A percentile compares a stretch with the other conserved stretches of the same genome.
These are phyloP conservation scores for Buphagus erythrorhynchus DNA, from an alignment of 2,797 vertebrate genomes.

Conservation along the genomic window DNA sequence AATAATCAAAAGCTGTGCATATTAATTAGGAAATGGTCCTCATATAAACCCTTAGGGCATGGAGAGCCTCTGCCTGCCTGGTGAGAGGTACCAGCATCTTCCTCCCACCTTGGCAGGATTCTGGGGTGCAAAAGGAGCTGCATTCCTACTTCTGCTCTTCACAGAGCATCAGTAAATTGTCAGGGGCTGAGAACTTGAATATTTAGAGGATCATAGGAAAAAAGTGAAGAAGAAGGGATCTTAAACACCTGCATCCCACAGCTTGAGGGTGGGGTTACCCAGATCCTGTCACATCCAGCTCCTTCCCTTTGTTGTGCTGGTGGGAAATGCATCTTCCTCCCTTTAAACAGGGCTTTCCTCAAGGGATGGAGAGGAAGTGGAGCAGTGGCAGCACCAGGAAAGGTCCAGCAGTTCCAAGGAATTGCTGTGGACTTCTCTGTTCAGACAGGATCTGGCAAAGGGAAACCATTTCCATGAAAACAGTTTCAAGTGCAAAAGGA, in stretches of 20 bases:
- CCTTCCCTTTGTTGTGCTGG: background rate
- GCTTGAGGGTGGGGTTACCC: background rate
- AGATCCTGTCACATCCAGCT: background rate
- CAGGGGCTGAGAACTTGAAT: background rate
- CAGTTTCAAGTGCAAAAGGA: background rate
- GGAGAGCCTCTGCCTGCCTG: rapidly evolving
- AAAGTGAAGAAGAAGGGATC: background rate
- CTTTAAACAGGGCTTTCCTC: background rate
- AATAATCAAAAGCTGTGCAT: background rate
- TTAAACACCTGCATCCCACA: background rate
- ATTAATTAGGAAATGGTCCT: background rate
- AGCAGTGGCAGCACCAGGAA: background rate
- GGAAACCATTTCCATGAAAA: background rate
- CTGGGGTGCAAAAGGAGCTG: background rate
- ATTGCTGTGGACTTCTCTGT: background rate
- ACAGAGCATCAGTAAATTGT: background rate
- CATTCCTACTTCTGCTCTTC: background rate
- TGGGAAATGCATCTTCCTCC: background rate
- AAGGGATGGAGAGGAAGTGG: background rate
- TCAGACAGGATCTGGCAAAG: background rate
- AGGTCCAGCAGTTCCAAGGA: background rate
- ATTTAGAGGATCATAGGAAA: background rate
- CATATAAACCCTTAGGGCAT: background rate
- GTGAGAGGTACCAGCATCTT: background rate
- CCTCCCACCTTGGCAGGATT: background rate